Evolutionary conservation across 2,113 vertebrate genomes (phyloP).

Genomic region (Oostethus manadensis): DNA sequence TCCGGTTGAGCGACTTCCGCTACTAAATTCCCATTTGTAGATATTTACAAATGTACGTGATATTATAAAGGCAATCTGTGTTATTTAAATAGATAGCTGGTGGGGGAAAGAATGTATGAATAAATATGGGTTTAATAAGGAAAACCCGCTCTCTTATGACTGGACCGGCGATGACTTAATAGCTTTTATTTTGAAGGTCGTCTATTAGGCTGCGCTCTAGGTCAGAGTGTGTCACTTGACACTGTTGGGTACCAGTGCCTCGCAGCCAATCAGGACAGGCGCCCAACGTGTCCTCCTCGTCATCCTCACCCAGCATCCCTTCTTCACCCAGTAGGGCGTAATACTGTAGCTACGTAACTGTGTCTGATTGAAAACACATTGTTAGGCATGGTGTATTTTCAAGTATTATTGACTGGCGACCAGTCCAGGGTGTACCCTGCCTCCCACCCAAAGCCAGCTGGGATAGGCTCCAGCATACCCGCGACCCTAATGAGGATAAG

Average conservation of each 20-base stretch:
- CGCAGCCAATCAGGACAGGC: conserved; percentile 49
- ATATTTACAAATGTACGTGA: neutral
- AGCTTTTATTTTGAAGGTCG: conserved; percentile 27
- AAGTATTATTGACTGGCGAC: too few relatives aligned
- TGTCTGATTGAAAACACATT: too few relatives aligned
- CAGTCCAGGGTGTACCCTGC: too few relatives aligned
- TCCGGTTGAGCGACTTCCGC: neutral
- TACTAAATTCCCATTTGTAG: too few relatives aligned
- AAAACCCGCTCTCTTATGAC: too few relatives aligned
- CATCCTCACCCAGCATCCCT: neutral
- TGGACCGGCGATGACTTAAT: neutral
- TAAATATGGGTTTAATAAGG: neutral
- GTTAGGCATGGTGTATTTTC: too few relatives aligned
- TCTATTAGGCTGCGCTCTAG: neutral
- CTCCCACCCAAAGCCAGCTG: too few relatives aligned
- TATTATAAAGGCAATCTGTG: neutral
- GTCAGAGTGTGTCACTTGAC: neutral
- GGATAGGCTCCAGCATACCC: too few relatives aligned
- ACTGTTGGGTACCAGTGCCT: conserved; percentile 49
- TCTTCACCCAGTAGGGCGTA: too few relatives aligned
- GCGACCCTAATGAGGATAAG: too few relatives aligned
- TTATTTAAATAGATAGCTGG: neutral
- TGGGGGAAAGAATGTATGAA: too few relatives aligned
- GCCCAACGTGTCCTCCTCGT: conserved; percentile 10
- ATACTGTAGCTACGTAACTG: too few relatives aligned